Base-by-base conservation (phyloP, 2,113 vertebrate species). In the Dermatemys mawii region DNA sequence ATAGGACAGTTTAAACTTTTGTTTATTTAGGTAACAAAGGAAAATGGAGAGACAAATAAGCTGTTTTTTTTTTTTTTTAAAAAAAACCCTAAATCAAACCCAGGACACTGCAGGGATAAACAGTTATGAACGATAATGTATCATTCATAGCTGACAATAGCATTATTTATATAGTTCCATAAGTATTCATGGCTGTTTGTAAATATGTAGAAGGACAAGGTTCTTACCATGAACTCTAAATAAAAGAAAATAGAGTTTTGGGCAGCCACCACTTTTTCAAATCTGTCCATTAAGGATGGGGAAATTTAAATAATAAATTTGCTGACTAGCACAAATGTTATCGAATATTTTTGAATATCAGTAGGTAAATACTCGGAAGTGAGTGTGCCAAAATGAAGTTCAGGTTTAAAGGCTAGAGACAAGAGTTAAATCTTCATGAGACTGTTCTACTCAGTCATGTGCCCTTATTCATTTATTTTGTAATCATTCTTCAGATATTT, bases 31-130 rank as follows among this genome's bases (percentile, higher is more conserved):
- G 4, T 46, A 7, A 38, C 21, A 57, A 54, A 87, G 26, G 29
- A 3, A 24, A 83, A 6, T 0, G 0, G 5, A 4, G 21, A 70
- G 41, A 22, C 6, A 26, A 22, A 4, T 13, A 3, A 2, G 4
- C 3, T 22, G 4, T 22, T n/a, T n/a, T n/a, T n/a, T n/a, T n/a
- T n/a, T n/a, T n/a, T n/a, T n/a, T n/a, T n/a, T n/a, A n/a, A n/a
- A n/a, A n/a, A n/a, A 60, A 60, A 17, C 32, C 10, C 29, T 29
- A 2, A 10, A 26, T 53, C 16, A 67, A 35, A 83, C 11, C 16
- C 6, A 14, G 2, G 53, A 79, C 4, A 5, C 2, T 63, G 83
- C 1, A 19, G 53, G 8, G 48, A 2, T 1, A 8, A 7, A 3
- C 41, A 67, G 19, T 3, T 49, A 4, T 63, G 19, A 11, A 5